These are phyloP conservation scores for Lochmaea crataegi DNA, from an alignment of 2,888 invertebrate genomes.

Conservation along the genomic window DNA sequence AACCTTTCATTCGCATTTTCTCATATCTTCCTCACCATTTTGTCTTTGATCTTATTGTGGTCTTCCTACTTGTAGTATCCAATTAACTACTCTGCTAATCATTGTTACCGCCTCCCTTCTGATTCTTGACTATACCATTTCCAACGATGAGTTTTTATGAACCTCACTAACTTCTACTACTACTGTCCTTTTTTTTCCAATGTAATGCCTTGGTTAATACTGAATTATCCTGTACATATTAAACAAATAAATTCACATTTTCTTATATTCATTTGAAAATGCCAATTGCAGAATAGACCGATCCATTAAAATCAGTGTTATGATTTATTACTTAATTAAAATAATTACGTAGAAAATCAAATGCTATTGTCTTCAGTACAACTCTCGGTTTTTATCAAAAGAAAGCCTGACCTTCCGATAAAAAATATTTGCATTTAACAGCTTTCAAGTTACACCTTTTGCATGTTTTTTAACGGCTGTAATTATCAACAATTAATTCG, in stretches of 20 bases:
- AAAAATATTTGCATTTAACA: slow-evolving; percentile 1
- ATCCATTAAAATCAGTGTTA: background rate
- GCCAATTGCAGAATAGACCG: background rate
- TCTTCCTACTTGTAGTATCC: no score
- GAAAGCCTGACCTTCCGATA: slow-evolving; percentile 8
- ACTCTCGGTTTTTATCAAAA: background rate
- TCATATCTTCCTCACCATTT: no score
- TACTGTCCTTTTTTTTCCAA: no score
- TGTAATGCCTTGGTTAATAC: no score
- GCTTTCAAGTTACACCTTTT: slow-evolving; percentile 5
- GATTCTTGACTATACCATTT: no score
- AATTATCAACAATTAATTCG: slow-evolving; percentile 12
- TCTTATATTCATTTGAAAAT: background rate
- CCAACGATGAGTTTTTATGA: no score
- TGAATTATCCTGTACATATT: no score
- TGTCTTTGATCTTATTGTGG: no score
- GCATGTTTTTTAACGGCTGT: slow-evolving; percentile 2
- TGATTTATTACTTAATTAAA: background rate
- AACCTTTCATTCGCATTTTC: no score
- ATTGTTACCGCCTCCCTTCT: no score
- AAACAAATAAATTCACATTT: background rate
- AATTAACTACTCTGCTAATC: no score
- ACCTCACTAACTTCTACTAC: no score
- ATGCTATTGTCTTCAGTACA: background rate
- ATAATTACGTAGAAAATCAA: background rate